Evolutionary conservation across 2,113 vertebrate species (phyloP), one percentile per base, ranked within the genome.

Genomic region (Galeopterus variegatus): DNA sequence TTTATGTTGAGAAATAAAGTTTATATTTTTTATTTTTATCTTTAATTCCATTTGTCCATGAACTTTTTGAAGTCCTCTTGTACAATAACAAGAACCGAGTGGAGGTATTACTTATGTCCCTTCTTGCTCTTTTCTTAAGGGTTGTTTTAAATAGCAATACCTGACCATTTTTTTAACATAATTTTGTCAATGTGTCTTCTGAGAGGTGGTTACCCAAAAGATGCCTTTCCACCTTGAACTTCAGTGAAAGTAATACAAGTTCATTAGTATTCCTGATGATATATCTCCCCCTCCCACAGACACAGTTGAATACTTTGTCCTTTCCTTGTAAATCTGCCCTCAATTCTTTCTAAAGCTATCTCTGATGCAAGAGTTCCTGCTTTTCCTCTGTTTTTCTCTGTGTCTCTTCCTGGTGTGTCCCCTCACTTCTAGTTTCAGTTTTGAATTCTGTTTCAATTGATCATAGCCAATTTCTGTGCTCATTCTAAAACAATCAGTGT

Each of bases 341-440:
- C 41, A 79, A 0, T 60, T 33, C 24, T 88, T 60, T 77, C 89
- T 50, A 1, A 21, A 17, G 58, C 6, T 31, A 3, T 56, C 15
- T 33, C 8, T 73, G 33, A 45, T 76, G 1, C 0, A 26, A 85
- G 70, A 67, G 77, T 56, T 69, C 10, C 77, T 86, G 85, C 81
- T 41, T 52, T 69, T 52, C 75, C 1, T 0, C 26, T 77, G 14
- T 60, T 45, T 45, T 72, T 62, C 80, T 56, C 15, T 23, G 1
- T 19, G 50, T 83, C 83, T 90, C 64, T 21, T 0, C 0, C 15
- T 24, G n/a, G 28, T 64, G 36, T 12, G 70, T 81, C 24, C 65
- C 73, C 23, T 93, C 79, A 72, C 58, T 96, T 76, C 77, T 48
- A 56, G 2, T 96, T 97, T 90, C 28, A 54, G 10, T 24, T 86